Conservation (phyloP, 1,140 invertebrate genomes). For the Achroia grisella region DNA sequence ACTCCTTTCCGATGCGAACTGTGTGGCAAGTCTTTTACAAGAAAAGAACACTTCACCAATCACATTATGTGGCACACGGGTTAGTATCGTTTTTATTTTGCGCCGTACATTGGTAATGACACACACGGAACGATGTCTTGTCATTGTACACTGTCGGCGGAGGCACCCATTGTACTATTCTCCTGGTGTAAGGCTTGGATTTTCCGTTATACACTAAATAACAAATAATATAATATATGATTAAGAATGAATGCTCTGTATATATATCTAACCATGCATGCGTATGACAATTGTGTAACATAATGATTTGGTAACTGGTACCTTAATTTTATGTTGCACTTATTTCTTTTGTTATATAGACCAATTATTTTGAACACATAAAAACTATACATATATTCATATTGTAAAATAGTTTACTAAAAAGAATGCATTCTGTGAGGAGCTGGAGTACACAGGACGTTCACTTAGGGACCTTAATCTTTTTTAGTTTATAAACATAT, state of each 20-base stretch:
- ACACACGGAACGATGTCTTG: not conserved
- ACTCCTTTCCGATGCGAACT: slow-evolving; percentile 86
- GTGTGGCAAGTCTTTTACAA: slow-evolving; percentile 90
- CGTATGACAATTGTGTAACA: not conserved
- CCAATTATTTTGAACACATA: too few relatives aligned
- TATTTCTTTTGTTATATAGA: too few relatives aligned
- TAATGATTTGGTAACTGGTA: not conserved
- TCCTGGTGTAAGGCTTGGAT: slow-evolving; percentile 36
- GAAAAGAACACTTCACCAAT: slow-evolving; percentile 90
- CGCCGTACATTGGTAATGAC: not conserved
- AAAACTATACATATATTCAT: too few relatives aligned
- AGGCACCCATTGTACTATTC: not conserved
- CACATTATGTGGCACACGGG: slow-evolving; percentile 89
- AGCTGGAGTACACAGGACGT: too few relatives aligned
- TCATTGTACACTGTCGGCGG: not conserved
- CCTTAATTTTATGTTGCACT: too few relatives aligned
- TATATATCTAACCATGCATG: not conserved
- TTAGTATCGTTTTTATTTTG: slow-evolving; percentile 51
- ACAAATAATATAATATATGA: not conserved
- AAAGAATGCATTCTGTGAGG: too few relatives aligned
- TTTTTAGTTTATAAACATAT: too few relatives aligned
- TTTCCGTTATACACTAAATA: slow-evolving; percentile 5
- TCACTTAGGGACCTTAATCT: too few relatives aligned
- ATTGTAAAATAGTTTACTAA: too few relatives aligned
- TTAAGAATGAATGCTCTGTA: not conserved